A percentile compares a stretch with the other conserved stretches of the same genome.
These are phyloP conservation scores for Spodoptera litura DNA, from an alignment of 1,140 invertebrate species.

Conservation along the genomic window DNA sequence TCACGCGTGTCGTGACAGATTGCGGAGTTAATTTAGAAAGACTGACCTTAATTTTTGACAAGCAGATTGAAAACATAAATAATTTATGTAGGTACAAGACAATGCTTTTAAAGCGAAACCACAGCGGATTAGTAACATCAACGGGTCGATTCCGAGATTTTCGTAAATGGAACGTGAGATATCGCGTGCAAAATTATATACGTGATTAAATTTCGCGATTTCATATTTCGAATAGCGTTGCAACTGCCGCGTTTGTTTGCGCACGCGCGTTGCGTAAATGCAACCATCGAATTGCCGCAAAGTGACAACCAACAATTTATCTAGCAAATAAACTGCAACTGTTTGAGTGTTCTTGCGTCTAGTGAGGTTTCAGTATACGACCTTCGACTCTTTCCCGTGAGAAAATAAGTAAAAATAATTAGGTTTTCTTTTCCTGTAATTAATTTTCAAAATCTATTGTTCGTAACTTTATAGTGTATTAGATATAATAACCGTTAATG, in stretches of 20 bases:
- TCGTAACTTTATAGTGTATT: slow-evolving; percentile 50
- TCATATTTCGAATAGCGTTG: slow-evolving; percentile 59
- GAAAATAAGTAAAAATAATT: slow-evolving; percentile 50
- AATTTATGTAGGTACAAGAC: slow-evolving; percentile 30
- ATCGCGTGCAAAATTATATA: slow-evolving; percentile 62
- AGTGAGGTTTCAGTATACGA: slow-evolving; percentile 34
- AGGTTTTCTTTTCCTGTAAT: slow-evolving; percentile 40
- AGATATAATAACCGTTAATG: slow-evolving; percentile 66
- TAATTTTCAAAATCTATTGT: slow-evolving; percentile 41
- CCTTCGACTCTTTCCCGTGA: slow-evolving; percentile 58
- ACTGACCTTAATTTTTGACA: slow-evolving; percentile 44
- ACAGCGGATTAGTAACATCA: slow-evolving; percentile 37
- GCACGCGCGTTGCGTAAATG: slow-evolving; percentile 60
- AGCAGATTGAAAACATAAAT: slow-evolving; percentile 28
- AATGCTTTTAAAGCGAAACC: slow-evolving; percentile 43
- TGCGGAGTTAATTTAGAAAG: slow-evolving; percentile 32
- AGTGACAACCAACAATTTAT: slow-evolving; percentile 58
- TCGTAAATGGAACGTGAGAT: slow-evolving; percentile 67
- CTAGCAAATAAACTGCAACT: slow-evolving; percentile 49
- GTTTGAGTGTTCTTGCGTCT: slow-evolving; percentile 10
- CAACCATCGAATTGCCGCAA: slow-evolving; percentile 45
- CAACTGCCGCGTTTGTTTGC: slow-evolving; percentile 48
- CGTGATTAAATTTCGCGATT: slow-evolving; percentile 70
- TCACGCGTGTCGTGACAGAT: slow-evolving; percentile 16
- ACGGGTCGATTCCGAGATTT: slow-evolving; percentile 61